These are phyloP conservation scores for Halichoeres trimaculatus DNA, from an alignment of 2,113 vertebrate genomes.

Conservation along the genomic window DNA sequence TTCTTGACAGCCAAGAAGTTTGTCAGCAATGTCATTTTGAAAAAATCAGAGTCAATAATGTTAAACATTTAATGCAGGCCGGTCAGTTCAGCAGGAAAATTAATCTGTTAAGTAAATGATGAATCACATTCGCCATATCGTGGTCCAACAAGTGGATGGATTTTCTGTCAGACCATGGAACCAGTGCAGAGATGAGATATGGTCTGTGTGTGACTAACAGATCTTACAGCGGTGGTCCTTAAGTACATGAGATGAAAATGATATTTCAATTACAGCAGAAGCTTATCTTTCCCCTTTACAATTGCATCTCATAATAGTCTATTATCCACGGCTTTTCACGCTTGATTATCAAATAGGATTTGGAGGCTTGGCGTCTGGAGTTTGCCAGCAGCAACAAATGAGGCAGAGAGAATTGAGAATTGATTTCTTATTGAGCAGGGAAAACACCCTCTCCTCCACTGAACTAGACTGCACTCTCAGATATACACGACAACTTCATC, in stretches of 20 bases:
- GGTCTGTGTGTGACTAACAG: conserved; percentile 49
- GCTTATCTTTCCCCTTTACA: conserved; percentile 73
- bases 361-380: conserved; percentile 58
- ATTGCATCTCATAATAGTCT: conserved; percentile 73
- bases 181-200: conserved; percentile 38
- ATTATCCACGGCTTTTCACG: conserved; percentile 75
- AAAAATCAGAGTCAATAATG: neutral
- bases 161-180: conserved; percentile 29
- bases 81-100: neutral
- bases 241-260: conserved; percentile 55
- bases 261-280: conserved; percentile 77
- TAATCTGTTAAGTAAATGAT: conserved; percentile 2
- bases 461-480: conserved; percentile 12
- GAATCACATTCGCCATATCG: neutral
- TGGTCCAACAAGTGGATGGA: conserved; percentile 19
- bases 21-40: too few relatives aligned
- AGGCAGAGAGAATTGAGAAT: conserved; percentile 76
- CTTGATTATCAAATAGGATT: conserved; percentile 80
- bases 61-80: neutral
- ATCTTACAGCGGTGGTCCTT: conserved; percentile 47
- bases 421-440: conserved; percentile 69
- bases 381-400: conserved; percentile 69
- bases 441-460: conserved; percentile 43
- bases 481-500: conserved; percentile 56
- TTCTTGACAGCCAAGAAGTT: neutral